phyloP scores from a whole-genome alignment of 2,888 invertebrate species.

The Rambutsinella grinnellia region DNA sequence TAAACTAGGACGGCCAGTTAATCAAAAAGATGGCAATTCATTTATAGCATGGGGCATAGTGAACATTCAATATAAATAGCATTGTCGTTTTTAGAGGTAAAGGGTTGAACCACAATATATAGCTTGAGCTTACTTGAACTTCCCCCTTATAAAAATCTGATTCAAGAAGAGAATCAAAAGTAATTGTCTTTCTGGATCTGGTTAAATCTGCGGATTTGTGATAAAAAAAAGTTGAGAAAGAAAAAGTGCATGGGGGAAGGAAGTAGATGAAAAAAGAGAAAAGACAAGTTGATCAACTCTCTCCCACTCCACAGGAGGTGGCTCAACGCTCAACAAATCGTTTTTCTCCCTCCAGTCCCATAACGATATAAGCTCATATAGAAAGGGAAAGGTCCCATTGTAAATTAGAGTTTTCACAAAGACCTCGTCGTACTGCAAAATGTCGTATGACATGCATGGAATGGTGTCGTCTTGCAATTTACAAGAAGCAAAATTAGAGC shows the following conservation, averaged over 20 bases:
- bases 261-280: conserved; percentile 4
- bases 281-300: background rate
- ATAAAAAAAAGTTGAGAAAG: background rate
- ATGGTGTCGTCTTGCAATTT: too few species aligned
- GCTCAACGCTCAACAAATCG: conserved; percentile 18
- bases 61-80: conserved; percentile 7
- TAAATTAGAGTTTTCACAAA: background rate
- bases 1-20: too few species aligned
- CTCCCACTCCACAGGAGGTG: background rate
- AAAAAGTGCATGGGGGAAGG: conserved; percentile 6
- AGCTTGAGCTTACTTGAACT: background rate
- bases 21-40: too few species aligned
- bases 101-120: too few species aligned
- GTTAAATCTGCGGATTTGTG: conserved; percentile 50
- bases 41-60: conserved; percentile 18
- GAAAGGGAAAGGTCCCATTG: background rate
- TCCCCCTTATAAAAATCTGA: background rate
- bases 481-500: too few species aligned
- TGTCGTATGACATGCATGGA: too few species aligned
- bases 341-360: background rate
- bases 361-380: background rate
- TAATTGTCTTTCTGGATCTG: conserved; percentile 44
- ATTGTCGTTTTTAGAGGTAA: too few species aligned
- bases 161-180: conserved; percentile 33
- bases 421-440: too few species aligned